A percentile compares a stretch with the other conserved stretches of the same genome.
Conservation (phyloP, 2,113 vertebrate species). For the Brevimyrus niger region DNA sequence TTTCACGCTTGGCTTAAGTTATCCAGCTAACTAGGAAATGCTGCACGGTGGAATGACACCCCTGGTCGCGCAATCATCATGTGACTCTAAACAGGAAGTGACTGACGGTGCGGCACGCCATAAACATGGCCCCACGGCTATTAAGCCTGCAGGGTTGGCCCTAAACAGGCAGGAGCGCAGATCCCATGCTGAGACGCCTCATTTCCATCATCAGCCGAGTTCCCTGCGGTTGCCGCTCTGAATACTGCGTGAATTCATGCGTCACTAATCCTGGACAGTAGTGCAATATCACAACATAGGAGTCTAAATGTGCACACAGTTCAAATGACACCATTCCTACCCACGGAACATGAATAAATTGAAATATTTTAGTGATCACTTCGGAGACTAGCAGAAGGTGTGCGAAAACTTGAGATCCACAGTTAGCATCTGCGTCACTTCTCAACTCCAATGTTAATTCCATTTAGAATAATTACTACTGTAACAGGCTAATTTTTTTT, state of each 20-base stretch:
- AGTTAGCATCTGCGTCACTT: not conserved
- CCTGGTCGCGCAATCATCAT: not conserved
- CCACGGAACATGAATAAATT: not conserved
- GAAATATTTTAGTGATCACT: not conserved
- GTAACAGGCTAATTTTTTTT: not conserved
- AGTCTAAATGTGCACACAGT: not conserved
- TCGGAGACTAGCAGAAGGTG: not conserved
- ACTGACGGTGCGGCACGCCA: not conserved
- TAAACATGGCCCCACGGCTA: not conserved
- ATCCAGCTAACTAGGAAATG: not conserved
- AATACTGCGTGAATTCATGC: not conserved
- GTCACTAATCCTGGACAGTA: not conserved
- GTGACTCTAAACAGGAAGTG: not conserved
- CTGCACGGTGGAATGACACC: not conserved
- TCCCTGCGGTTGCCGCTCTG: not conserved
- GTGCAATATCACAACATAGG: not conserved
- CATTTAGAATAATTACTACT: not conserved
- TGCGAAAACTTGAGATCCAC: not conserved
- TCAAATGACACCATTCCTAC: not conserved
- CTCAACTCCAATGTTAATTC: not conserved
- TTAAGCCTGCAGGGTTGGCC: not conserved
- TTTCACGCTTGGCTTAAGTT: not conserved
- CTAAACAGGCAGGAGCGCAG: not conserved
- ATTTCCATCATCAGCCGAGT: not conserved
- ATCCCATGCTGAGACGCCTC: not conserved